Base-by-base conservation (phyloP, 2,113 vertebrate genomes). In the Lepus europaeus region DNA sequence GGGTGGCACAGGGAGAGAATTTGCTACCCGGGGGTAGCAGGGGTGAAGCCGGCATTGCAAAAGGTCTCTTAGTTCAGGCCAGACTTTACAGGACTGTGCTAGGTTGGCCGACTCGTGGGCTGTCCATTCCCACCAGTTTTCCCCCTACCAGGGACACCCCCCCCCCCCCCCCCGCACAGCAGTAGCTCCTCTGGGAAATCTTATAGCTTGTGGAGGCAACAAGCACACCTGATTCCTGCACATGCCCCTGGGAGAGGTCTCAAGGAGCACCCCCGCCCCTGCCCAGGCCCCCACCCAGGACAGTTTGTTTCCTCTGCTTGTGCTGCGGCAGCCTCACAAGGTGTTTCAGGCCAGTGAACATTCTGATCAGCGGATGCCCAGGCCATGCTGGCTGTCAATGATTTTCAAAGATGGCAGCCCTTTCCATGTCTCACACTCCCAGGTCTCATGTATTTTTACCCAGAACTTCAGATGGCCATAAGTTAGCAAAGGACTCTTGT, bases 1-100 rank as follows among this genome's bases (percentile, higher is more conserved):
- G 29, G 33, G 29, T 74, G n/a, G 36, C 45, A 53, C 6, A 68
- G 22, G 31, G 53, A 68, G 51, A 83, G 66, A 88, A 83, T 8
- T 63, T 87, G 86, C 29, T 88, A 85, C 23, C 45, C 27, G 27
- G 53, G 23, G 17, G 12, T 19, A 45, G 64, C 7, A 11, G 16
- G 23, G 36, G 1, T 93, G 25, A 93, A 85, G 39, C 22, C 33
- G 79, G 76, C 79, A 45, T 64, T 74, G 87, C 61, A 66, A 96
- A 95, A n/a, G 39, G 22, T 53, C 36, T 81, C 12, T 64, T 51
- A 56, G 25, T 36, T 73, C 68, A 22, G 25, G 63, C 61, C 61
- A 45, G 6, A 45, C 45, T 17, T 49, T 91, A 63, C 16, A 33
- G 72, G 80, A 33, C 17, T 81, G 19, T 64, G 16, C 25, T 33